Evolutionary conservation across 2,888 invertebrate species (phyloP), one percentile per base, ranked within the genome.

Genomic region (Abscondita cerata): DNA sequence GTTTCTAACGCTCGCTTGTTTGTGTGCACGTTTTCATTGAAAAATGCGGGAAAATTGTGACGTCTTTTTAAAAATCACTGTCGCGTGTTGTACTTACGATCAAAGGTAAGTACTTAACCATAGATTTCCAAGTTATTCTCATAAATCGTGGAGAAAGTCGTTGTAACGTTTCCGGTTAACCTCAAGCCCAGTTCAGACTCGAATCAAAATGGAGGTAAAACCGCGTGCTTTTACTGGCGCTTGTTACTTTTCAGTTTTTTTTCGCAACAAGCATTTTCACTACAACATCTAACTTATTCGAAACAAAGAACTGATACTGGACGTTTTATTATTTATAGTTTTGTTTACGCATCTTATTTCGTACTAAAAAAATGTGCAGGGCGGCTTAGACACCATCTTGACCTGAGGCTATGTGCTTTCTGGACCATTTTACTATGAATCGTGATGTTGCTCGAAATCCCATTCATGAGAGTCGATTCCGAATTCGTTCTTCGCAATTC

Each of bases 131-230:
- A 40, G 16, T 61, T 36, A n/a, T 15, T 52, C 31, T 38, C 34
- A 52, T 57, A 52, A 63, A 64, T 66, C 40, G 48, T 20, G 56
- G 53, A 51, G 64, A 63, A 68, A 70, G 60, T 61, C 53, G 60
- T 69, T 68, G 60, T 20, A 75, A 76, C 77, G 76, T 79, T 76
- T 79, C 79, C 78, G 79, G 78, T 76, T 80, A 80, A 79, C 80
- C 79, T 79, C 77, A 73, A 79, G 78, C 77, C 74, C 65, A 60
- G 64, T 59, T 72, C 74, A 71, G 73, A 75, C 73, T 73, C 70
- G 72, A 76, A 76, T 77, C 80, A 80, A 80, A 79, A 80, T 80
- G 80, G 80, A 76, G 79, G 79, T 75, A 70, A n/a, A 73, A 79
- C 79, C 80, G 79, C 80, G 80, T 79, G 79, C 78, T 78, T 76